Evolutionary conservation across 2,113 vertebrate species (phyloP).

Genomic region (Stegostoma tigrinum): DNA sequence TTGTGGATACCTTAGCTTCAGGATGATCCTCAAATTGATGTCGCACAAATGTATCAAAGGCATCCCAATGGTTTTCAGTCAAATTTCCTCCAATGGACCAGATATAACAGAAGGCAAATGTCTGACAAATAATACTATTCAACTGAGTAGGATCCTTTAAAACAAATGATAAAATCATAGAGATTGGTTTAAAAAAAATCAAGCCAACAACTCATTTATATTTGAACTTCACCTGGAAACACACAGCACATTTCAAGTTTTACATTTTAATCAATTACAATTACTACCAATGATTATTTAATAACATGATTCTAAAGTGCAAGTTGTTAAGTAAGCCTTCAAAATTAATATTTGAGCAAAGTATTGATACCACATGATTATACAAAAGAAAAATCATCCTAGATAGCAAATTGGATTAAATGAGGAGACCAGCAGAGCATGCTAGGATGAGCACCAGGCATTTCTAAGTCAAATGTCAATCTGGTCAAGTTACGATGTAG

Average conservation of each 20-base stretch:
- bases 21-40: conserved; percentile 64
- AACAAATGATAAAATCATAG: conserved; percentile 34
- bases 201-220: not conserved
- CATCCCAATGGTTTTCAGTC: conserved; percentile 58
- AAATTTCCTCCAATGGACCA: conserved; percentile 70
- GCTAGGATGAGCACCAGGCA: not conserved
- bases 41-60: conserved; percentile 66
- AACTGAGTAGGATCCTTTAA: conserved; percentile 57
- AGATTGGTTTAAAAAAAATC: not conserved
- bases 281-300: not conserved
- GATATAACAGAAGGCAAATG: conserved; percentile 71
- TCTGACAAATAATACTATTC: conserved; percentile 61
- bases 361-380: not conserved
- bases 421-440: not conserved
- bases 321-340: not conserved
- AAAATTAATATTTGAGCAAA: not conserved
- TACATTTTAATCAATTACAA: not conserved
- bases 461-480: too few relatives aligned
- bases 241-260: not conserved
- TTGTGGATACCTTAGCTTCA: conserved; percentile 57
- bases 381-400: not conserved
- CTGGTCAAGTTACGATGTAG: not conserved
- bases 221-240: not conserved
- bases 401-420: not conserved
- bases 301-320: not conserved